Evolutionary conservation across 1,140 invertebrate species (phyloP).

Genomic region (Ceratina calcarata): DNA sequence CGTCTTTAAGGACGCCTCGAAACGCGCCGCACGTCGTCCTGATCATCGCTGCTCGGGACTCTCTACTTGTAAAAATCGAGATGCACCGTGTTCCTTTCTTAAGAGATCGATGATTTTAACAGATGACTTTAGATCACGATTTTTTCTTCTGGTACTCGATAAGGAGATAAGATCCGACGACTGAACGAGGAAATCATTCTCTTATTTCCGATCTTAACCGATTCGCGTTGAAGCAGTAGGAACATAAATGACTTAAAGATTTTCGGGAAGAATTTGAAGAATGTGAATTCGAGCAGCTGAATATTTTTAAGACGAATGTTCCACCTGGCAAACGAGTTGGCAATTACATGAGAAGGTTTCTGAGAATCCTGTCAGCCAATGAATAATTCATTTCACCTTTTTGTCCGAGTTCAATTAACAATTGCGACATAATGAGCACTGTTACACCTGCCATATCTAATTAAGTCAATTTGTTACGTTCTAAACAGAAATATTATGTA

Average conservation of each 20-base stretch:
- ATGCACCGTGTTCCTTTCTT: too few relatives aligned
- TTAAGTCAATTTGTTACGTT: not conserved
- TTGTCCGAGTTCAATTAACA: not conserved
- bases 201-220: too few relatives aligned
- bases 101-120: not conserved
- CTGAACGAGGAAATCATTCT: too few relatives aligned
- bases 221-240: too few relatives aligned
- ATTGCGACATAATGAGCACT: not conserved
- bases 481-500: too few relatives aligned
- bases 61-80: too few relatives aligned
- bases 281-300: not conserved
- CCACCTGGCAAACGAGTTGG: not conserved
- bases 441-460: slow-evolving; percentile 5
- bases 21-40: slow-evolving; percentile 15
- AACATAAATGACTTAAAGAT: too few relatives aligned
- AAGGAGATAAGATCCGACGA: too few relatives aligned
- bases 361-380: not conserved
- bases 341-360: not conserved
- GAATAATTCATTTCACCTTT: not conserved
- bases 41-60: slow-evolving; percentile 12
- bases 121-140: too few relatives aligned
- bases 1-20: slow-evolving; percentile 50
- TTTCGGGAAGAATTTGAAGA: too few relatives aligned
- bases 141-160: too few relatives aligned
- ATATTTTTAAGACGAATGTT: not conserved